phyloP scores from a whole-genome alignment of 2,113 vertebrate genomes.

The Herpailurus yagouaroundi region DNA sequence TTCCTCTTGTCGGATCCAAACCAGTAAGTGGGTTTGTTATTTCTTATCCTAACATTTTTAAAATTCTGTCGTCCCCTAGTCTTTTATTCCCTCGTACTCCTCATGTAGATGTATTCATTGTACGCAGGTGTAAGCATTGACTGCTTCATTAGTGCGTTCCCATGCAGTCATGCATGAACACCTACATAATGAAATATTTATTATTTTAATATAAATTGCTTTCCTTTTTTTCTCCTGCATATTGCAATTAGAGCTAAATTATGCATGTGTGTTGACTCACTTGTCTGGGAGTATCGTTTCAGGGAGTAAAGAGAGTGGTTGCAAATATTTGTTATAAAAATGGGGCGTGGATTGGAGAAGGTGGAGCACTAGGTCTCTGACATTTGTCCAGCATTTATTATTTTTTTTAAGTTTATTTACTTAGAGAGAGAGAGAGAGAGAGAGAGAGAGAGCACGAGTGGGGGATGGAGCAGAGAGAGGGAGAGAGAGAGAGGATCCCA shows the following conservation, averaged over 20 bases:
- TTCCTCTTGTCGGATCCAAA: not conserved
- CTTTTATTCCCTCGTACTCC: not conserved
- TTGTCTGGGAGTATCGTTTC: not conserved
- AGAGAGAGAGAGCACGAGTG: no score
- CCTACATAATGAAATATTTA: not conserved
- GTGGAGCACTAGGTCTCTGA: not conserved
- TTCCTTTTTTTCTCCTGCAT: not conserved
- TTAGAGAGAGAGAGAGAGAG: no score
- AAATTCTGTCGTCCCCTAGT: not conserved
- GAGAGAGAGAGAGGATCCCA: no score
- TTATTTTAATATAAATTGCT: not conserved
- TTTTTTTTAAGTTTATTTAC: no score
- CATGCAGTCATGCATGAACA: no score
- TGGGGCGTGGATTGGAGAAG: not conserved
- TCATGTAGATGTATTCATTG: not conserved
- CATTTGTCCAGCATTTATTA: not conserved
- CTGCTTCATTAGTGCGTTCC: no score
- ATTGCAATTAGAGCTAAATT: not conserved
- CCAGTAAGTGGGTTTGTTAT: not conserved
- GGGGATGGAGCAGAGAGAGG: no score
- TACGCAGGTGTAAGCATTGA: not conserved
- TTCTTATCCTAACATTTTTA: not conserved
- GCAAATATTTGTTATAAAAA: not conserved
- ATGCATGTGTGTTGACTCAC: not conserved
- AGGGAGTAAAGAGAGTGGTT: not conserved